A percentile compares a stretch with the other conserved stretches of the same genome.
phyloP scores from a whole-genome alignment of 2,888 invertebrate species.

The Galeruca laticollis region DNA sequence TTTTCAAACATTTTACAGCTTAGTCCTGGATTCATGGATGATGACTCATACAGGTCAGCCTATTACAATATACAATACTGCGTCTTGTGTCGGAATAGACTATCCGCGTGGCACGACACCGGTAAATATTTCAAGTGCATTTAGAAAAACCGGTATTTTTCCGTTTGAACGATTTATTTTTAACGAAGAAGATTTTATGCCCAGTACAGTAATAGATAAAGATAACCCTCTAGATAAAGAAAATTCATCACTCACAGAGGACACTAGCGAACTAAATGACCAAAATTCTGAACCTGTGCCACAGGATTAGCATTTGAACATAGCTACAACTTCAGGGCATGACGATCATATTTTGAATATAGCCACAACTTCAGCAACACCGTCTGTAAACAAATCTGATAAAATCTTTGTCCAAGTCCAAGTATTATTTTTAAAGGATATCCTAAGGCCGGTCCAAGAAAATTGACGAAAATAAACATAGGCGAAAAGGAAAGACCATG shows the following conservation, averaged over 20 bases:
- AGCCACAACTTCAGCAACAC: background rate
- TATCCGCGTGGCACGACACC: background rate
- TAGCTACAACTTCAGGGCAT: background rate
- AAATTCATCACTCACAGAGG: no score
- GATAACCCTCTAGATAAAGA: no score
- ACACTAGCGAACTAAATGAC: no score
- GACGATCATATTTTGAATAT: background rate
- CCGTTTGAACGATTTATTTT: background rate
- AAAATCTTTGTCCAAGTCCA: background rate
- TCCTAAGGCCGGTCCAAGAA: slow-evolving; percentile 4
- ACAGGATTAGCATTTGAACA: background rate
- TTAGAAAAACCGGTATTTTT: background rate
- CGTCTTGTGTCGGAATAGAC: no score
- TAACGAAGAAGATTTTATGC: slow-evolving; percentile 7
- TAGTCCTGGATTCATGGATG: no score
- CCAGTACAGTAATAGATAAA: background rate
- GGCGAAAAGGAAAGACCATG: slow-evolving; percentile 8
- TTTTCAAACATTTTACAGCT: background rate
- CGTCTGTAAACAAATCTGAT: background rate
- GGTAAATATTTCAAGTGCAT: background rate
- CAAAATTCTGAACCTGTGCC: background rate
- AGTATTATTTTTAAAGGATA: slow-evolving; percentile 5
- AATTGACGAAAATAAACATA: slow-evolving; percentile 7
- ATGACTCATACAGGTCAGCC: no score
- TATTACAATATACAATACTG: no score